Base-by-base conservation (phyloP, 2,113 vertebrate species). In the Steatornis caripensis region DNA sequence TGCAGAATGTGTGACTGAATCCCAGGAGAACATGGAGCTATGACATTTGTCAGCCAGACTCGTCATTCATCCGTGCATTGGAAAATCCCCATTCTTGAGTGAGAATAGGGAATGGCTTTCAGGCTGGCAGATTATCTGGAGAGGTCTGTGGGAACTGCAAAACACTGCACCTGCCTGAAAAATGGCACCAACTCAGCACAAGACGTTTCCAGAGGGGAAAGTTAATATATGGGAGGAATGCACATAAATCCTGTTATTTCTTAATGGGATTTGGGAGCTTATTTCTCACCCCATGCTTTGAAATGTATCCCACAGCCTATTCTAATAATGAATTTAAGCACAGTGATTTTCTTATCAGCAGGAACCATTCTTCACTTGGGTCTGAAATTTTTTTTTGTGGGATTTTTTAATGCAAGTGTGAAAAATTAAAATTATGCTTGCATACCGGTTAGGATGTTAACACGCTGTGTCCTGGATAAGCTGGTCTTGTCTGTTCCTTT, bases 231-330 rank as follows among this genome's bases (percentile, higher is more conserved):
- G 90, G 95, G 93, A 97, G 84, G 97, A 97, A 97, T 97, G 97
- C 94, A 96, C 95, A 97, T 94, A 97, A 97, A 97, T 97, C 97
- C 97, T 94, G 96, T 96, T 96, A 96, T 96, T 97, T 93, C 96
- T 97, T 97, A 97, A 97, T 97, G 95, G 96, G 97, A 97, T 97
- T 97, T 97, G 76, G 90, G 94, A 95, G 94, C 93, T 97, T 96
- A 97, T 92, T 93, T 94, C 94, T 96, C 86, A 92, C 77, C 95
- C 95, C 0, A 0, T 82, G 87, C 95, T 97, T 97, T 97, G 95
- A 97, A 97, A 97, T 94, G 78, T 82, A 95, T 95, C 90, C 86
- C 92, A 87, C 81, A 81, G 95, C 60, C 87, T 83, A 82, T 77
- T 93, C 91, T 62, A 60, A 55, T 91, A 92, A 95, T 36, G 69